Percentiles rank a stretch among this genome's conserved stretches.
Evolutionary conservation across 2,888 invertebrate genomes (phyloP).

Genomic region (Cantharis nigra): DNA sequence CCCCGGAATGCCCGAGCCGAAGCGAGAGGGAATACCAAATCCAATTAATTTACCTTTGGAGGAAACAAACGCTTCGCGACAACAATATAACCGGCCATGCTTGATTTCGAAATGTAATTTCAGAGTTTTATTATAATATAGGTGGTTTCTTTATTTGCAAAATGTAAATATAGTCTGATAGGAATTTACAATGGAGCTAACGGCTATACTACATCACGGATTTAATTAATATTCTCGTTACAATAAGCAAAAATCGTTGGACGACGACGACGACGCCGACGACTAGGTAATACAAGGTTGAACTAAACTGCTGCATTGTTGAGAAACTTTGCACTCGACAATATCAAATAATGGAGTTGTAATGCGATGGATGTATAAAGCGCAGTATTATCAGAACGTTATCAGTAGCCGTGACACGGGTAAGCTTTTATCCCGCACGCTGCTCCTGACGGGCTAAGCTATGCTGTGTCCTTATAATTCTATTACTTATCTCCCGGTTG

Average conservation of each 20-base stretch:
- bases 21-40: slow-evolving; percentile 34
- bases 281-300: neutral
- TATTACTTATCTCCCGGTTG: slow-evolving; percentile 52
- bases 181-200: neutral
- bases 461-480: slow-evolving; percentile 51
- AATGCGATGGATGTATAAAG: slow-evolving; percentile 34
- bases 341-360: slow-evolving; percentile 42
- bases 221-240: neutral
- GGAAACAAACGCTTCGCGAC: slow-evolving; percentile 41
- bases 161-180: slow-evolving; percentile 13
- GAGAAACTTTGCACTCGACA: slow-evolving; percentile 30
- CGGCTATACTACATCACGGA: neutral
- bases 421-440: slow-evolving; percentile 41
- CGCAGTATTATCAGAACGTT: slow-evolving; percentile 29
- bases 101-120: slow-evolving; percentile 39
- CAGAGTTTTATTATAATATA: slow-evolving; percentile 41
- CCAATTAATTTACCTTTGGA: slow-evolving; percentile 45
- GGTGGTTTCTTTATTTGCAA: slow-evolving; percentile 39
- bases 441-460: slow-evolving; percentile 39
- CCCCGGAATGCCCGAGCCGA: neutral
- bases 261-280: neutral
- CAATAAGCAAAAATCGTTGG: neutral
- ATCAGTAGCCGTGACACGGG: slow-evolving; percentile 38
- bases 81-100: slow-evolving; percentile 39
- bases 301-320: neutral